Base-by-base conservation (phyloP, 1,140 invertebrate genomes). In the Thalassaphorura encarpata region DNA sequence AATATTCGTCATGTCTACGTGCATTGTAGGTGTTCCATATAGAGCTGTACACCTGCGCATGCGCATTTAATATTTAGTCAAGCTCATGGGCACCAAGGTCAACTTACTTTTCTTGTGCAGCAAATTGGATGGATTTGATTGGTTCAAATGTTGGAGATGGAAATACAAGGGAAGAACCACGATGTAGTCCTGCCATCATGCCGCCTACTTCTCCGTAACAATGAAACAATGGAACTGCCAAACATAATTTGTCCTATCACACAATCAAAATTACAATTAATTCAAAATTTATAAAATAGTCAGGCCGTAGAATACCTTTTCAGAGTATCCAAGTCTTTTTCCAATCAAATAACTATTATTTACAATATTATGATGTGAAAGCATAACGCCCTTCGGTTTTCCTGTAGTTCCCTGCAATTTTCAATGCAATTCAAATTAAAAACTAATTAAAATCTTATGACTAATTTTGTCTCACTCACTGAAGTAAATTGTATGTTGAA, bases 11-110 rank as follows among this genome's bases (percentile, higher is more conserved):
- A 89, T 75, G 70, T 97, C 90, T 50, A 96, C 84, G 69, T 86
- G 92, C 93, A 98, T 97, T 0, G 93, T 97, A 5, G 94, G 95
- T 0, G 93, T 96, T 15, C 94, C 94, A 66, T 86, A 87, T n/a
- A 88, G 69, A 5, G 85, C 69, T 2, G 81, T 82, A 66, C 89
- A 90, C 67, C 83, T 85, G 13, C 15, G 33, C 8, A 8, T 19
- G 19, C 13, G 21, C 6, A 19, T 13, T 6, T 42, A 6, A 42
- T n/a, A 42, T 42, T n/a, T 36, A 42, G 13, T 26, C 45, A 47
- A 24, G 19, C 24, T 8, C 13, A 43, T n/a, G 21, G 6, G 19
- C 16, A 40, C 1, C 31, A 27, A 56, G 36, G 26, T 21, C 60
- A 54, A 66, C 69, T 70, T 71, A 87, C 78, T 81, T 84, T 70